Conservation (phyloP, 2,797 vertebrate species). For the Pseudomugil tenellus region DNA sequence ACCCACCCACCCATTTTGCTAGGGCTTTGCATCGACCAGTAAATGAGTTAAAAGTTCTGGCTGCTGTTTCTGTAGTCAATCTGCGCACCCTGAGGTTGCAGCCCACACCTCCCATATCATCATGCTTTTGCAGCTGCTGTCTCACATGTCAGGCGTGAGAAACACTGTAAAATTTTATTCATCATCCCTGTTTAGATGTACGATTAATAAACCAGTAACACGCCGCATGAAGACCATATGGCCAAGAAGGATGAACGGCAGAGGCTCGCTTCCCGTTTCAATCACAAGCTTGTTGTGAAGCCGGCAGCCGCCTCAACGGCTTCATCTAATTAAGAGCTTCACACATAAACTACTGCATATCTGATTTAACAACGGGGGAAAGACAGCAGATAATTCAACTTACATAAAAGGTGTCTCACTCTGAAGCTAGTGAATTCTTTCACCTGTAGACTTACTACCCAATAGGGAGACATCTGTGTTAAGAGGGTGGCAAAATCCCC, state of each 20-base stretch:
- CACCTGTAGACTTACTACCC: conserved; percentile 1
- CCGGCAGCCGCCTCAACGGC: conserved; percentile 44
- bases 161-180: conserved; percentile 54
- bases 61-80: conserved; percentile 39
- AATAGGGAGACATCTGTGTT: neutral
- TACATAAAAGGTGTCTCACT: conserved; percentile 14
- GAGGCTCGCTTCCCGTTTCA: conserved; percentile 40
- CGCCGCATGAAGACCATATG: conserved; percentile 64
- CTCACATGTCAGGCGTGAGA: conserved; percentile 41
- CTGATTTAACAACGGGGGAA: conserved; percentile 25
- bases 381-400: conserved; percentile 28
- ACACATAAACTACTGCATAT: conserved; percentile 16
- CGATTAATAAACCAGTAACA: conserved; percentile 54
- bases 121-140: conserved; percentile 30
- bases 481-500: neutral
- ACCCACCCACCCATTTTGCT: too few relatives aligned
- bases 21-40: conserved; percentile 44
- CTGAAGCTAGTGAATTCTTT: conserved; percentile 11
- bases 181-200: conserved; percentile 34
- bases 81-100: conserved; percentile 41
- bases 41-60: conserved; percentile 35
- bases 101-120: neutral
- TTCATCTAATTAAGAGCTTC: conserved; percentile 45
- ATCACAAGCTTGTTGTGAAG: conserved; percentile 49
- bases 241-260: conserved; percentile 26